Percentiles rank a stretch among this genome's conserved stretches.
phyloP scores from a whole-genome alignment of 2,888 invertebrate genomes.

The Rapana venosa region DNA sequence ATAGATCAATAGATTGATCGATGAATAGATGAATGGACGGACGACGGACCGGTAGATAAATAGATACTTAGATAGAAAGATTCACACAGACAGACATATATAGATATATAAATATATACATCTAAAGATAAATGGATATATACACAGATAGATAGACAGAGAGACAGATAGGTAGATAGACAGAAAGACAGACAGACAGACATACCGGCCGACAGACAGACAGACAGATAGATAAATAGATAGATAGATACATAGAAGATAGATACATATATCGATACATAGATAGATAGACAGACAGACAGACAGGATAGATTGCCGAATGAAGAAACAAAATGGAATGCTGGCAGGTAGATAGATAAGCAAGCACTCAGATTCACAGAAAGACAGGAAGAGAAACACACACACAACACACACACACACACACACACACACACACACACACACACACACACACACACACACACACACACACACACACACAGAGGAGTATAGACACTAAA shows the following conservation, averaged over 20 bases:
- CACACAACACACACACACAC: neutral
- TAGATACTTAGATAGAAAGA: neutral
- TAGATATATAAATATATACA: no score
- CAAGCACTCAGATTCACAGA: neutral
- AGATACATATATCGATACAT: no score
- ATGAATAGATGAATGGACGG: neutral
- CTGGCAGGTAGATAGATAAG: neutral
- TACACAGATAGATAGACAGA: no score
- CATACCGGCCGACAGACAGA: neutral
- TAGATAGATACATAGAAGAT: neutral
- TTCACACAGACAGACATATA: no score
- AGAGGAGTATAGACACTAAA: neutral
- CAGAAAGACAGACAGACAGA: neutral
- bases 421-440: no score
- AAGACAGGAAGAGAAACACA: neutral
- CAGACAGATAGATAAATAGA: neutral
- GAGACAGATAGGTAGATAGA: neutral
- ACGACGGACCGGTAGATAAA: neutral
- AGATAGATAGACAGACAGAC: neutral
- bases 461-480: no score
- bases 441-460: no score
- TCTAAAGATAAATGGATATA: no score
- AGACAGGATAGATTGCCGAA: neutral
- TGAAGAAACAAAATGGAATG: no score
- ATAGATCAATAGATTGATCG: no score